These are phyloP conservation scores for Pelagia noctiluca DNA, from an alignment of 30 jellyfish, hydroid and myxozoan genomes.

Conservation along the genomic window DNA sequence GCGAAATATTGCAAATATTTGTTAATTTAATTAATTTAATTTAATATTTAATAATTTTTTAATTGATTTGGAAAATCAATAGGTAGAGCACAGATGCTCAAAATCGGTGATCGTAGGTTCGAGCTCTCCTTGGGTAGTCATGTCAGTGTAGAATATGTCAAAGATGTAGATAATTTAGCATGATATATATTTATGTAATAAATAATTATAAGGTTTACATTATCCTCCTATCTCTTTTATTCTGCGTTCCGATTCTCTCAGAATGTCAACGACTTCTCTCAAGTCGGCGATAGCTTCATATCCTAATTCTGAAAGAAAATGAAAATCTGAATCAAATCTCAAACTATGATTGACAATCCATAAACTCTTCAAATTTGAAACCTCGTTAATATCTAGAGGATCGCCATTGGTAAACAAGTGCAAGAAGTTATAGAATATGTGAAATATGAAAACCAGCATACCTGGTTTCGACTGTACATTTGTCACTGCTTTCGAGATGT, in stretches of 20 bases:
- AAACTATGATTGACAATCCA: neutral
- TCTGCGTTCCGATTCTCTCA: conserved; percentile 59
- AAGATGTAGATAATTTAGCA: too few species aligned
- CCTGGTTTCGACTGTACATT: conserved; percentile 14
- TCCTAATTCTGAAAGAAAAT: conserved; percentile 42
- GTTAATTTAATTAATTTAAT: too few species aligned
- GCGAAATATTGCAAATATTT: neutral
- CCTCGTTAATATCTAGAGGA: neutral
- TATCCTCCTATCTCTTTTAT: conserved; percentile 11
- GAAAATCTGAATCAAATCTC: neutral
- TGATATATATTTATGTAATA: too few species aligned
- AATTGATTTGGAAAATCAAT: too few species aligned
- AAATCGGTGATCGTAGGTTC: too few species aligned
- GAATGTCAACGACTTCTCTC: conserved; percentile 47
- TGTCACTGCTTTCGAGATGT: neutral
- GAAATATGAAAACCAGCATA: neutral
- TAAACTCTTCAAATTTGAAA: neutral
- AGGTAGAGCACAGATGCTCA: too few species aligned
- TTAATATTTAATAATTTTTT: too few species aligned
- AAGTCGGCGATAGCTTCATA: conserved; percentile 59
- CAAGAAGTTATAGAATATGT: too few species aligned
- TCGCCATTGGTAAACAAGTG: neutral
- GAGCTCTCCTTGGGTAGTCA: too few species aligned
- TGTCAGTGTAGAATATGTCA: too few species aligned
- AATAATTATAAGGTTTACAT: too few species aligned